phyloP scores from a whole-genome alignment of 2,797 vertebrate species.

The Dallia pectoralis region DNA sequence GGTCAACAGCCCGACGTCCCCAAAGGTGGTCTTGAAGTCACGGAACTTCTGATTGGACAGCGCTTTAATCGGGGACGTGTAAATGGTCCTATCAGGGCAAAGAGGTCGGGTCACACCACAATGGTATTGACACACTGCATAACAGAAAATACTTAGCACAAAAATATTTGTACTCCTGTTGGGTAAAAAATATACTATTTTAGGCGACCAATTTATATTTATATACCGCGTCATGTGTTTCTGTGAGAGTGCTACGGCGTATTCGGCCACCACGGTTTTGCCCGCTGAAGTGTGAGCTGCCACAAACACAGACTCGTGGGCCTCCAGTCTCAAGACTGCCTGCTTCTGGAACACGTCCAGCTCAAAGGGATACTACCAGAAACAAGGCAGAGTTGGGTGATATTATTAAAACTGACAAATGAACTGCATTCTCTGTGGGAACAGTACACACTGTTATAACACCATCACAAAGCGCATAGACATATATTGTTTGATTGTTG shows the following conservation, averaged over 20 bases:
- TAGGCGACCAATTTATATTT: neutral
- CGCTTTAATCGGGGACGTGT: slow-evolving; percentile 92
- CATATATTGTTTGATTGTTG: too few relatives aligned
- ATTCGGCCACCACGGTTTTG: slow-evolving; percentile 92
- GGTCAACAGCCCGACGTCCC: slow-evolving; percentile 87
- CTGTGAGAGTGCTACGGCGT: slow-evolving; percentile 90
- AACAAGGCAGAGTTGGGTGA: neutral
- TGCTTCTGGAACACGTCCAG: slow-evolving; percentile 92
- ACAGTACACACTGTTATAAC: neutral
- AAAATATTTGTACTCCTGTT: neutral
- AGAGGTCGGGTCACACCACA: neutral
- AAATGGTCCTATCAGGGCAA: slow-evolving; percentile 78
- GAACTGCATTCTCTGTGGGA: neutral
- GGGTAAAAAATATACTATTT: neutral
- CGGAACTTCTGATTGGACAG: slow-evolving; percentile 95
- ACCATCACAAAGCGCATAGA: neutral
- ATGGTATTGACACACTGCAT: neutral
- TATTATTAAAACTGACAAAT: neutral
- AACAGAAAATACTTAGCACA: neutral
- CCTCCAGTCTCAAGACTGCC: slow-evolving; percentile 85
- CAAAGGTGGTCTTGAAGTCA: slow-evolving; percentile 88
- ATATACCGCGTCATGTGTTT: slow-evolving; percentile 92
- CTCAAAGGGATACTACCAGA: slow-evolving; percentile 87
- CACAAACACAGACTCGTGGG: slow-evolving; percentile 86
- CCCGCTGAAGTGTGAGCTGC: slow-evolving; percentile 91